Evolutionary conservation across 1,140 invertebrate species (phyloP).

Genomic region (Coelopa frigida): DNA sequence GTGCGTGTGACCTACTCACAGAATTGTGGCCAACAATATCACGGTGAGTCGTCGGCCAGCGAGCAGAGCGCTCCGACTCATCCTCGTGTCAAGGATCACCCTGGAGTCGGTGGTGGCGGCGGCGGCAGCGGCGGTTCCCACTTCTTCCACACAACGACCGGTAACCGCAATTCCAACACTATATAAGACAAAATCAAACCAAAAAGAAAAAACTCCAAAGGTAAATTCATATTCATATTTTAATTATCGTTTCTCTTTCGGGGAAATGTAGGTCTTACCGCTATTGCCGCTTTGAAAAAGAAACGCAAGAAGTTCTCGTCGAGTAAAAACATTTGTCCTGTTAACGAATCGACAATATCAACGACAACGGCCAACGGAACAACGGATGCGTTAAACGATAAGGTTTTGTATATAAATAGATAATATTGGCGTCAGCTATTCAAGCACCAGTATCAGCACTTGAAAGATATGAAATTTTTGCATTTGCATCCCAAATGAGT

Average conservation of each 20-base stretch:
- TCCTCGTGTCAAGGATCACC: conserved; percentile 2
- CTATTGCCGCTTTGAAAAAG: conserved; percentile 61
- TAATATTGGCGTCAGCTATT: conserved; percentile 5
- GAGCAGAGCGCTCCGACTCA: background rate
- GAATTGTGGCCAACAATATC: conserved; percentile 25
- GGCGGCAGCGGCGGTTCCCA: conserved; percentile 24
- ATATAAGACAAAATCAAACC: background rate
- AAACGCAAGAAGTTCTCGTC: conserved; percentile 74
- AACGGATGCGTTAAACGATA: conserved; percentile 15
- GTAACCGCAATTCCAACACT: conserved; percentile 12
- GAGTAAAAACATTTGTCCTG: conserved; percentile 60
- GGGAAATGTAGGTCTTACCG: conserved; percentile 45
- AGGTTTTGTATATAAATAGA: conserved; percentile 19
- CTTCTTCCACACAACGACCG: conserved; percentile 38
- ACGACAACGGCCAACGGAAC: conserved; percentile 30
- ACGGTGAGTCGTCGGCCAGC: conserved; percentile 6
- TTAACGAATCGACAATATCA: conserved; percentile 38
- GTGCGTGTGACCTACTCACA: conserved; percentile 36
- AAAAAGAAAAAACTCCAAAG: conserved; percentile 1
- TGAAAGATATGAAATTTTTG: too few species aligned
- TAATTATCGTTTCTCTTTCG: background rate
- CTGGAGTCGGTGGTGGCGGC: conserved; percentile 15
- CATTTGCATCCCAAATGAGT: too few species aligned
- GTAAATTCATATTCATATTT: background rate
- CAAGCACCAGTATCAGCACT: too few species aligned